phyloP scores from a whole-genome alignment of 2,888 invertebrate genomes.

The Ichneumoninae sp. region DNA sequence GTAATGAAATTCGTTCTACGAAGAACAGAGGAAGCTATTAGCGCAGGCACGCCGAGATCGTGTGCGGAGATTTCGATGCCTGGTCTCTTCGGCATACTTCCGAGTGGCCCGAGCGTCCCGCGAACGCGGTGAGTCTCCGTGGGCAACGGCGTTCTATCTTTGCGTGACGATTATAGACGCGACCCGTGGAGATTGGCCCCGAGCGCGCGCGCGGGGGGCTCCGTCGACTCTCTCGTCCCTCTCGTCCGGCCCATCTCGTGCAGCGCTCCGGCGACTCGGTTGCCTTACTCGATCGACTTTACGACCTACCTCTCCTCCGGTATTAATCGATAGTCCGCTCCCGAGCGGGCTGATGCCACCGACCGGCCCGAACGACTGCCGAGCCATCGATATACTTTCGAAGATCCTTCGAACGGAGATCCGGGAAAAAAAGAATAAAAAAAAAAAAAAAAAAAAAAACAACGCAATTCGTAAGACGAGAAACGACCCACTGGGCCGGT shows the following conservation, averaged over 20 bases:
- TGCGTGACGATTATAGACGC: conserved; percentile 61
- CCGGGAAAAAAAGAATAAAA: not conserved
- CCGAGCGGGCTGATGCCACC: not conserved
- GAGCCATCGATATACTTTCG: conserved; percentile 3
- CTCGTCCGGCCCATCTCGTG: not conserved
- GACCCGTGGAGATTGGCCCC: conserved; percentile 50
- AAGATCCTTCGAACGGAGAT: not conserved
- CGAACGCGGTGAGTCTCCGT: conserved; percentile 28
- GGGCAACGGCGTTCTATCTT: conserved; percentile 58
- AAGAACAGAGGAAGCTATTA: conserved; percentile 11
- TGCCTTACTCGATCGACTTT: conserved; percentile 1
- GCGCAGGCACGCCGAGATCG: conserved; percentile 25
- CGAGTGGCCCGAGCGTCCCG: conserved; percentile 17
- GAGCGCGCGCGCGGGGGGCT: not conserved
- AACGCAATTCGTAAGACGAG: not conserved
- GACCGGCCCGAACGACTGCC: not conserved
- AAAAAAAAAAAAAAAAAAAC: not conserved
- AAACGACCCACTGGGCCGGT: not conserved
- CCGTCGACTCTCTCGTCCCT: no score
- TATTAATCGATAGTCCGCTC: conserved; percentile 39
- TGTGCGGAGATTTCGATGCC: conserved; percentile 48
- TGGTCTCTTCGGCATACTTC: conserved; percentile 44
- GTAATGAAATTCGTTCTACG: not conserved
- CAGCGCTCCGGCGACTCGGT: not conserved
- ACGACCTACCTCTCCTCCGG: conserved; percentile 13